A percentile compares a stretch with the other conserved stretches of the same genome.
These are phyloP conservation scores for Catharus fuscescens DNA, from an alignment of 2,113 vertebrate genomes.

Conservation along the genomic window DNA sequence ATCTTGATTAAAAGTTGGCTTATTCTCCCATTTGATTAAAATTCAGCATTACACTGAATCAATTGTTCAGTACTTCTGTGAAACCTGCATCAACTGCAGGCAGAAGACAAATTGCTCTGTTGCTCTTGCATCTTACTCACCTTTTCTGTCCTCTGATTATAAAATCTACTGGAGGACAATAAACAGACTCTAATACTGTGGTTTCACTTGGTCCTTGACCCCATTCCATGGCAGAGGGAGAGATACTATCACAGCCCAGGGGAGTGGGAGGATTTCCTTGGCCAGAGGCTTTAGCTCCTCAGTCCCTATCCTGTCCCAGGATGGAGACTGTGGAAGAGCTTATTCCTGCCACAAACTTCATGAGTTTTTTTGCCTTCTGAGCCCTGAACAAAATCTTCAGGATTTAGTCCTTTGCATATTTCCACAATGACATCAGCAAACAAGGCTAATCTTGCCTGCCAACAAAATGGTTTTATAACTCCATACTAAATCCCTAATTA, in stretches of 20 bases:
- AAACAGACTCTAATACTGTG: background rate
- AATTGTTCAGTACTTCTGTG: slow-evolving; percentile 67
- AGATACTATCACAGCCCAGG: background rate
- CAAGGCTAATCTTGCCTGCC: background rate
- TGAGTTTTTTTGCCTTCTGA: background rate
- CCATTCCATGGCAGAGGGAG: background rate
- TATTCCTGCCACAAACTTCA: background rate
- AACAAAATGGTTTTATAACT: slow-evolving; percentile 24
- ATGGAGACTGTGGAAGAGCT: background rate
- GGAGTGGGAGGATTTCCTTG: background rate
- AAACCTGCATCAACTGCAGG: slow-evolving; percentile 38
- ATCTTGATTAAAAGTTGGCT: slow-evolving; percentile 75
- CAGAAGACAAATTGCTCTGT: slow-evolving; percentile 60
- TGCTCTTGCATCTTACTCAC: slow-evolving; percentile 48
- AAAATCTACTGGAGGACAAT: background rate
- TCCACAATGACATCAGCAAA: slow-evolving; percentile 20
- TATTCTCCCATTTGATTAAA: slow-evolving; percentile 73
- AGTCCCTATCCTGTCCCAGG: background rate
- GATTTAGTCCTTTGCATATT: background rate
- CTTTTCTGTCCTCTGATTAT: slow-evolving; percentile 60
- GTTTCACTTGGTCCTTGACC: background rate
- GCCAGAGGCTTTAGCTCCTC: background rate
- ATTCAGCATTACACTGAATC: slow-evolving; percentile 70
- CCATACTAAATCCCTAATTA: slow-evolving; percentile 23
- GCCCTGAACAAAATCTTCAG: background rate